Percentiles rank a stretch among this genome's conserved stretches.
These are phyloP conservation scores for Peromyscus aztecus DNA, from an alignment of 2,797 vertebrate genomes.

Conservation along the genomic window DNA sequence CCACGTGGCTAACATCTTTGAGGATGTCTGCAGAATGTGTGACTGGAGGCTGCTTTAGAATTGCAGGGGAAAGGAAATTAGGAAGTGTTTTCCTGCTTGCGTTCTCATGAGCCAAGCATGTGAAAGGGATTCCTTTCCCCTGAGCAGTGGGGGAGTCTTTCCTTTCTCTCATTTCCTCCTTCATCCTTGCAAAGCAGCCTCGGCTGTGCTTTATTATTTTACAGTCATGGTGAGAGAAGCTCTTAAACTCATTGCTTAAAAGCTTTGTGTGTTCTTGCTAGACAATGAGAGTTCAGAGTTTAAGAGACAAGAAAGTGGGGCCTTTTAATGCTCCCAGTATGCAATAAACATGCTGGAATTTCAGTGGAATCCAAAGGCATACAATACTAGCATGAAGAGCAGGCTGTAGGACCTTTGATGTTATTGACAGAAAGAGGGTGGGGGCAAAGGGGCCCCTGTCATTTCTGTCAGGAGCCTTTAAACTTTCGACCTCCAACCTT, in stretches of 20 bases:
- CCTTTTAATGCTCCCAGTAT: conserved; percentile 77
- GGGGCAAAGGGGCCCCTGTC: conserved; percentile 76
- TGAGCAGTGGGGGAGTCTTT: background rate
- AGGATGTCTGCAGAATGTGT: background rate
- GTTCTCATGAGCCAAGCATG: conserved; percentile 55
- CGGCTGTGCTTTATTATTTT: conserved; percentile 62
- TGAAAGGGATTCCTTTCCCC: background rate
- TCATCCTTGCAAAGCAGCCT: conserved; percentile 38
- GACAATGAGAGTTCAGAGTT: conserved; percentile 67
- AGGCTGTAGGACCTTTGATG: conserved; percentile 86
- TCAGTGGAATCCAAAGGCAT: conserved; percentile 84
- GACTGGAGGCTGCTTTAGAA: conserved; percentile 56
- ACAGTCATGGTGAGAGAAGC: conserved; percentile 54
- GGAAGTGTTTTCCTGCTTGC: conserved; percentile 43
- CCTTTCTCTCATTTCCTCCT: conserved; percentile 13
- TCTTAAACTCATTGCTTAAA: conserved; percentile 68
- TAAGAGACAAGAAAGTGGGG: conserved; percentile 83
- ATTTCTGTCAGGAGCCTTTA: conserved; percentile 87
- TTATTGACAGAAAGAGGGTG: conserved; percentile 80
- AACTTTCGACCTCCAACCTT: conserved; percentile 89
- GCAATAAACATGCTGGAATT: conserved; percentile 87
- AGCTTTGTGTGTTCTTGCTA: conserved; percentile 59
- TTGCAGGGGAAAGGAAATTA: conserved; percentile 73
- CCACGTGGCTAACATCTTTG: background rate
- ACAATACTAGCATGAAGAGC: conserved; percentile 85